These are phyloP conservation scores for Lagopus leucura DNA, from an alignment of 2,113 vertebrate genomes.

Conservation along the genomic window DNA sequence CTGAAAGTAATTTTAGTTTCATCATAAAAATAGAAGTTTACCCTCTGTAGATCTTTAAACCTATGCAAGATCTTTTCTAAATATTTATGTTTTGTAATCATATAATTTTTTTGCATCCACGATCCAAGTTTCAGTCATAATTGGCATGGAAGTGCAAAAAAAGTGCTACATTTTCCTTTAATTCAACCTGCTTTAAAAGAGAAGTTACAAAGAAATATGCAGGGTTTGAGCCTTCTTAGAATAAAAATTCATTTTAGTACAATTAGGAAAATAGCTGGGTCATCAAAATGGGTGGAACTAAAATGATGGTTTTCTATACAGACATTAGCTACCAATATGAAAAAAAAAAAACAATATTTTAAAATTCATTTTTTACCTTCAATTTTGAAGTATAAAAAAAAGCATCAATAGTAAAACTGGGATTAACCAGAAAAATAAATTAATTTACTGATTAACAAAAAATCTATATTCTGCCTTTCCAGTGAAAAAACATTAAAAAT, in stretches of 20 bases:
- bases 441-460: not conserved
- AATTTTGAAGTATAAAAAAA: not conserved
- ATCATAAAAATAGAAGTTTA: not conserved
- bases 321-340: not conserved
- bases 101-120: not conserved
- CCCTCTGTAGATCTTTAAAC: not conserved
- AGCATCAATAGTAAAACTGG: not conserved
- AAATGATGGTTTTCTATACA: not conserved
- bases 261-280: not conserved
- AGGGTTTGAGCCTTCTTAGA: not conserved
- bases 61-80: not conserved
- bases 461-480: not conserved
- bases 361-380: not conserved
- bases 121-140: not conserved
- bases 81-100: not conserved
- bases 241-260: not conserved
- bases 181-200: not conserved
- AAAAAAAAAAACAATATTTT: not conserved
- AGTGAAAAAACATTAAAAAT: not conserved
- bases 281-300: not conserved
- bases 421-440: not conserved
- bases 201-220: not conserved
- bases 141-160: not conserved
- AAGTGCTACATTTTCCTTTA: not conserved
- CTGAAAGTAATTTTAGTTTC: not conserved